phyloP scores from a whole-genome alignment of 2,797 vertebrate species.

The Clamator glandarius region DNA sequence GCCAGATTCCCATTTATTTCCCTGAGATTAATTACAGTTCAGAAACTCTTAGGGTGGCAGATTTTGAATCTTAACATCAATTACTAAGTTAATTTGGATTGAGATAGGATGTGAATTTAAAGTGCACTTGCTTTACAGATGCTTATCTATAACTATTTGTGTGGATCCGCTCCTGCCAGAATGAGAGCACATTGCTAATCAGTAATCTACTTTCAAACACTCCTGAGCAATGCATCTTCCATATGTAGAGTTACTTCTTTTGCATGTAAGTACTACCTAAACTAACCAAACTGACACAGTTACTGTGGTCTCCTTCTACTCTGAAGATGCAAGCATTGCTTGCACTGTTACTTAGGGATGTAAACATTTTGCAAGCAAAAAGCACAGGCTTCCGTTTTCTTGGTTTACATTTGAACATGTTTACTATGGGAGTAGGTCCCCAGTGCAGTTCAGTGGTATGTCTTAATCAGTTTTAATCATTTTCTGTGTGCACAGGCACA shows the following conservation, averaged over 20 bases:
- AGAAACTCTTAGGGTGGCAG: not conserved
- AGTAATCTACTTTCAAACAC: not conserved
- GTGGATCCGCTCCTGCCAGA: not conserved
- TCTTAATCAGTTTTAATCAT: not conserved
- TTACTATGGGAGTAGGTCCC: constrained; percentile 10
- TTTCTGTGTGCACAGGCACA: not conserved
- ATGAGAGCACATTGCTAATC: not conserved
- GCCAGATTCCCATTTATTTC: not conserved
- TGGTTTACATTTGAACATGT: constrained; percentile 30
- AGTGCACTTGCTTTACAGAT: constrained; percentile 1
- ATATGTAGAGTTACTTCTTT: not conserved
- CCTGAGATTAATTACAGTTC: not conserved
- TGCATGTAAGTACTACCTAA: not conserved
- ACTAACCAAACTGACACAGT: not conserved
- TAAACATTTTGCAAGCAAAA: constrained; percentile 11
- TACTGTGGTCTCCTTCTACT: not conserved
- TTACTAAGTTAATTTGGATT: not conserved
- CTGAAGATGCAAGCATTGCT: constrained; percentile 41
- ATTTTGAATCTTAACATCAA: not conserved
- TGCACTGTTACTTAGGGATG: not conserved
- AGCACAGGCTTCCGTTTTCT: not conserved
- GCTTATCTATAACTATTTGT: not conserved
- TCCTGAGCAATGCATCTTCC: not conserved
- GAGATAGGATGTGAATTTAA: not conserved
- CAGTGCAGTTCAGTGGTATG: not conserved